These are phyloP conservation scores for Rhea americana DNA, from an alignment of 2,113 vertebrate species.

Conservation along the genomic window DNA sequence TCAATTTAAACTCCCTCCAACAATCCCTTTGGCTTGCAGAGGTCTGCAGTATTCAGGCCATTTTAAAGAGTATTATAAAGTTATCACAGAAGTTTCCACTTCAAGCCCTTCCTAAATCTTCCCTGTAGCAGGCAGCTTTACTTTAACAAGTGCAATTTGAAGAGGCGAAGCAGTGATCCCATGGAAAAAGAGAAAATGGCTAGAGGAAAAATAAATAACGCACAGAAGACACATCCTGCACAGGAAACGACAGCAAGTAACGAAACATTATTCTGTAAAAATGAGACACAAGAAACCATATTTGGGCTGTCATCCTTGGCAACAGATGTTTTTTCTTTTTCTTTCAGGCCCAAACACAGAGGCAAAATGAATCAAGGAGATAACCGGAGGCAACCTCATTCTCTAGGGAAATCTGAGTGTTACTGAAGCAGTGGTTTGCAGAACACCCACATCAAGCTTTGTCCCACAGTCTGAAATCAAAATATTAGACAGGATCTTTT, in stretches of 20 bases:
- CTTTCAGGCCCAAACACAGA: background rate
- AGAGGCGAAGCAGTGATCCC: background rate
- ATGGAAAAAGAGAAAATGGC: fast-evolving
- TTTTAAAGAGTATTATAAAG: fast-evolving
- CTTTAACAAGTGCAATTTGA: fast-evolving
- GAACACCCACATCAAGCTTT: background rate
- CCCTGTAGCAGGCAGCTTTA: fast-evolving
- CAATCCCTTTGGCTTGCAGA: background rate
- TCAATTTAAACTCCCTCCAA: background rate
- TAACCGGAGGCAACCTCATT: fast-evolving
- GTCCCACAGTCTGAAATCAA: background rate
- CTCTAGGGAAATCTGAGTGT: fast-evolving
- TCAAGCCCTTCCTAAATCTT: background rate
- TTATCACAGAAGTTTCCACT: background rate
- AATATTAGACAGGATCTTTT: background rate
- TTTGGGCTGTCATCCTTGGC: background rate
- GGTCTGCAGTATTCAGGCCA: fast-evolving
- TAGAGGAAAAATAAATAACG: background rate
- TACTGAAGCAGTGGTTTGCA: background rate
- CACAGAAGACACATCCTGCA: background rate
- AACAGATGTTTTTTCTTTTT: background rate
- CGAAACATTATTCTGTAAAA: background rate
- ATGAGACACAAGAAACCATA: background rate
- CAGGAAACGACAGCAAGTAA: background rate
- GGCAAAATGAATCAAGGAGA: background rate